Conservation (phyloP, 1,140 invertebrate species). For the Galendromus occidentalis region DNA sequence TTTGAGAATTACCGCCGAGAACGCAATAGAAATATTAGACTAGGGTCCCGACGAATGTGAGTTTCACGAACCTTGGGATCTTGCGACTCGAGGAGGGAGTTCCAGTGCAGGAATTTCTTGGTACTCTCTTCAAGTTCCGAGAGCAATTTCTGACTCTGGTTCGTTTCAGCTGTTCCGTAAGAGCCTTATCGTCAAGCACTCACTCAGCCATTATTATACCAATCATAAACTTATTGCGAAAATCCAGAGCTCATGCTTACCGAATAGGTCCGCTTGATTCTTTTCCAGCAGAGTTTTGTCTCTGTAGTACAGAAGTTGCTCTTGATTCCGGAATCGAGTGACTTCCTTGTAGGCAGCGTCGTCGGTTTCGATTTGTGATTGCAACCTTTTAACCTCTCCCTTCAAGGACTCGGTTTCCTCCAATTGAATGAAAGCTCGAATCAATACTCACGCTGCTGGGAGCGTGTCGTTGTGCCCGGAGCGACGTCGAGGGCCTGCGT, state of each 20-base stretch:
- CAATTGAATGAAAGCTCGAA: neutral
- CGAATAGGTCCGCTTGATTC: neutral
- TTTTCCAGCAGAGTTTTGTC: neutral
- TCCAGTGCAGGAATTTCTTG: constrained; percentile 6
- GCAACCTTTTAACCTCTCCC: neutral
- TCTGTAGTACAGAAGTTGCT: neutral
- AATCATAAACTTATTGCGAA: too few relatives aligned
- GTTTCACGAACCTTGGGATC: constrained; percentile 3
- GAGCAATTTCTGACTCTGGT: neutral
- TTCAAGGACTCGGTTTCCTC: neutral
- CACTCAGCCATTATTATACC: too few relatives aligned
- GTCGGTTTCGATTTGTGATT: neutral
- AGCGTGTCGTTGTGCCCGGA: neutral
- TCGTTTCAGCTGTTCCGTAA: neutral
- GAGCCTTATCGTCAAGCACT: too few relatives aligned
- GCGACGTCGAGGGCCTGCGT: neutral
- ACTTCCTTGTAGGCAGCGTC: neutral
- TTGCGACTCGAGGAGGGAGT: neutral
- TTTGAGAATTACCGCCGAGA: too few relatives aligned
- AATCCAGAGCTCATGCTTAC: neutral
- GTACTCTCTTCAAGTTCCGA: neutral
- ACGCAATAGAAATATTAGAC: too few relatives aligned
- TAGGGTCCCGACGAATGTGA: too few relatives aligned
- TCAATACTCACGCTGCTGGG: neutral
- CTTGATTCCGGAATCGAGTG: neutral